Conservation (phyloP, 2,113 vertebrate genomes). For the Redunca redunca region DNA sequence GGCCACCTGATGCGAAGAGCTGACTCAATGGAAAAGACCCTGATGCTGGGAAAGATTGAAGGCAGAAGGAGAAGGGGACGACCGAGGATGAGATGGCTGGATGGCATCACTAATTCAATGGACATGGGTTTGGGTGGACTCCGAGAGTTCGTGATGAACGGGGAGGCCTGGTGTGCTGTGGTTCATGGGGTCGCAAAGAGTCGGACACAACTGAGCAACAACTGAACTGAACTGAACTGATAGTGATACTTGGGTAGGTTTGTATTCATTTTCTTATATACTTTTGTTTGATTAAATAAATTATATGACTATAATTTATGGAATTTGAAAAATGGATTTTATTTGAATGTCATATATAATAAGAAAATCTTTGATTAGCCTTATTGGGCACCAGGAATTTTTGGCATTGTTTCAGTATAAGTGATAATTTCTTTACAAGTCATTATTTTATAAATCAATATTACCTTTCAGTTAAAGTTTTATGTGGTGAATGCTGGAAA, state of each 20-base stretch:
- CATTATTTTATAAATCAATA: slow-evolving; percentile 17
- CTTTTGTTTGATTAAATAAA: background rate
- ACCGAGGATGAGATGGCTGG: background rate
- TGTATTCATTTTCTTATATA: background rate
- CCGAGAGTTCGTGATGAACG: background rate
- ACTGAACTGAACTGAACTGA: background rate
- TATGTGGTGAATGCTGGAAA: slow-evolving; percentile 17
- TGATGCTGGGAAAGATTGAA: too few species aligned
- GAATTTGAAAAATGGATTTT: background rate
- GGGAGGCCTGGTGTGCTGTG: background rate
- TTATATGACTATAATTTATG: background rate
- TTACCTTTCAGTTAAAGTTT: slow-evolving; percentile 65
- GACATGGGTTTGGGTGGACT: background rate
- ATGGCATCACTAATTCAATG: background rate
- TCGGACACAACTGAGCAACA: fast-evolving
- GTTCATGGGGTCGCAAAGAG: background rate
- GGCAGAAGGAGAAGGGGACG: background rate
- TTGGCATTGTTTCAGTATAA: slow-evolving; percentile 1
- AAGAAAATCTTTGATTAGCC: background rate
- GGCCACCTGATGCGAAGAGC: too few species aligned
- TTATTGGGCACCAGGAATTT: background rate
- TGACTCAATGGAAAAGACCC: too few species aligned
- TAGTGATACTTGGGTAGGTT: background rate
- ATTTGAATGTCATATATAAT: background rate
- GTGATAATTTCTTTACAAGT: background rate